Percentiles rank a stretch among this genome's conserved stretches.
Evolutionary conservation across 2,113 vertebrate species (phyloP).

Genomic region (Mustelus asterias): DNA sequence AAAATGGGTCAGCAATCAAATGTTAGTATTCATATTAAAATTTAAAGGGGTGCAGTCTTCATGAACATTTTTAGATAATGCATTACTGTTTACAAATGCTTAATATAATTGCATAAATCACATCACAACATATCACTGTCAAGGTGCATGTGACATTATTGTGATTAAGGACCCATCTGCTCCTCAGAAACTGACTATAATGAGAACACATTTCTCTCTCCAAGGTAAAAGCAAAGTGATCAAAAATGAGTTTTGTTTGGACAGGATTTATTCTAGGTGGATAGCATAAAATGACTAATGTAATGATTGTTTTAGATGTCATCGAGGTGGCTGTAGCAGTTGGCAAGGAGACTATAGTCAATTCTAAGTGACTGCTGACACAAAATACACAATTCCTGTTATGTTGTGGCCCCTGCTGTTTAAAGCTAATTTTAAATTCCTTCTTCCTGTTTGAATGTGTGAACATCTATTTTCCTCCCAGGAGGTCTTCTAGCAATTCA

Average conservation of each 20-base stretch:
- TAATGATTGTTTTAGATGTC: background rate
- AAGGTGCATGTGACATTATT: background rate
- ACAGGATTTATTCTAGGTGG: background rate
- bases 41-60: background rate
- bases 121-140: background rate
- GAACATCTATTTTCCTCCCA: slow-evolving; percentile 49
- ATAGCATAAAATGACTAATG: background rate
- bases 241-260: background rate
- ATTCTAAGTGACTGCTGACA: slow-evolving; percentile 24
- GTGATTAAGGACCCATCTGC: background rate
- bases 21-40: background rate
- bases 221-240: slow-evolving; percentile 2
- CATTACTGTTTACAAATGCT: background rate
- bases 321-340: background rate
- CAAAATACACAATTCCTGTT: slow-evolving; percentile 37
- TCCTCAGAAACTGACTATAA: background rate
- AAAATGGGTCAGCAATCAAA: background rate
- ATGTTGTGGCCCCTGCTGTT: slow-evolving; percentile 54
- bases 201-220: background rate
- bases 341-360: slow-evolving; percentile 13
- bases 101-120: slow-evolving; percentile 10
- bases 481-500: slow-evolving; percentile 51
- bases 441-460: slow-evolving; percentile 51
- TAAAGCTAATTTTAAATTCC: slow-evolving; percentile 59
- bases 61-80: background rate